Evolutionary conservation across 2,113 vertebrate genomes (phyloP).

Genomic region (Neolamprologus sp.): DNA sequence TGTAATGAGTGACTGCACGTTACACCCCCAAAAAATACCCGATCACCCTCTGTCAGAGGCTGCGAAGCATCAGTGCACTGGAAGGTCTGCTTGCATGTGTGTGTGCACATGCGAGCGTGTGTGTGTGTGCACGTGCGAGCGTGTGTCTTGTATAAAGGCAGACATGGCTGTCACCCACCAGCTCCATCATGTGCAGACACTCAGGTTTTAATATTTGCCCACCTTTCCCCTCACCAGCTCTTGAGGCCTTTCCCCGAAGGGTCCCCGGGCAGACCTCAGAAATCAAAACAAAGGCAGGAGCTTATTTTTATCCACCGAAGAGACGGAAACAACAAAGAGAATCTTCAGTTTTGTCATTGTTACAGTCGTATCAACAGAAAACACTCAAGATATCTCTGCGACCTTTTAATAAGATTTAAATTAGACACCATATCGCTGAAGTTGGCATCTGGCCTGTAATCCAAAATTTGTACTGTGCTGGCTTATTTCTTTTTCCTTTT

Average conservation of each 20-base stretch:
- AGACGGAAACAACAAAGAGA: background rate
- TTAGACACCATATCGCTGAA: background rate
- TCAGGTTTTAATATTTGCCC: conserved; percentile 40
- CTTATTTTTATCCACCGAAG: conserved; percentile 18
- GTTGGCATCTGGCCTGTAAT: background rate
- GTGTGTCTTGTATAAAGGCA: background rate
- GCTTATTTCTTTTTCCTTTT: background rate
- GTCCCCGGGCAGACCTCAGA: conserved; percentile 10
- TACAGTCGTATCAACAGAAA: background rate
- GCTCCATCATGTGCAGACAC: conserved; percentile 57
- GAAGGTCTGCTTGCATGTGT: background rate
- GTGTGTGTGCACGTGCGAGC: background rate
- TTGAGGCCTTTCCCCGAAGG: conserved; percentile 7
- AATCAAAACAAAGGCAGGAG: conserved; percentile 25
- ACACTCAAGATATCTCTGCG: background rate
- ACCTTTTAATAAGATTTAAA: background rate
- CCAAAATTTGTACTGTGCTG: background rate
- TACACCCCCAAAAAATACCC: conserved; percentile 50
- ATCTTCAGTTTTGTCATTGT: conserved; percentile 8
- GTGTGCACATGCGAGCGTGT: background rate
- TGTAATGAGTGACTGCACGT: conserved; percentile 47
- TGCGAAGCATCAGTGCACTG: conserved; percentile 39
- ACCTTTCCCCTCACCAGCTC: background rate
- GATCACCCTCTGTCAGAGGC: conserved; percentile 57
- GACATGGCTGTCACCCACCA: conserved; percentile 66